phyloP scores from a whole-genome alignment of 2,797 vertebrate genomes.

The Thamnophis elegans region DNA sequence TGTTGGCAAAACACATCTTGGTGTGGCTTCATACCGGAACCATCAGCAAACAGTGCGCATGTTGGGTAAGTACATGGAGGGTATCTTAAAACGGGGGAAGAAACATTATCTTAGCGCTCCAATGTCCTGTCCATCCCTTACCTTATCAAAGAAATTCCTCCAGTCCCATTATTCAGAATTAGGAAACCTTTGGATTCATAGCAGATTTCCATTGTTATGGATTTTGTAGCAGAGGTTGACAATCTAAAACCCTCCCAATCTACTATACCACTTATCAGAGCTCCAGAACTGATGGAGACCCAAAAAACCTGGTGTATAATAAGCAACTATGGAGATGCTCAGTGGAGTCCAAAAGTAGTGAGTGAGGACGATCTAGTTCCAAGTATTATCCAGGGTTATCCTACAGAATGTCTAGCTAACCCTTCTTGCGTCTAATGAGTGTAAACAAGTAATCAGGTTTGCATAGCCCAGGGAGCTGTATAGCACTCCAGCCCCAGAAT shows the following conservation, averaged over 20 bases:
- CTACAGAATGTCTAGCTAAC: neutral
- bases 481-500: no score
- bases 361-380: neutral
- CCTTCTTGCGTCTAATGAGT: neutral
- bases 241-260: neutral
- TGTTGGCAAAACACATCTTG: conserved; percentile 64
- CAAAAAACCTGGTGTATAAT: neutral
- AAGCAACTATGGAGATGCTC: neutral
- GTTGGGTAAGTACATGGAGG: conserved; percentile 74
- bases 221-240: neutral
- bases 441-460: neutral
- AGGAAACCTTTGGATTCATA: neutral
- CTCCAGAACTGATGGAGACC: neutral
- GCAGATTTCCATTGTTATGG: neutral
- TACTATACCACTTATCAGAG: neutral
- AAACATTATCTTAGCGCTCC: neutral
- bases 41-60: conserved; percentile 80
- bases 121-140: neutral
- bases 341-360: neutral
- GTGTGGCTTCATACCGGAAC: conserved; percentile 64
- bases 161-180: neutral
- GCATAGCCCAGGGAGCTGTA: neutral
- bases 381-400: neutral
- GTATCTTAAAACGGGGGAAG: neutral
- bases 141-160: neutral